These are phyloP conservation scores for Cantharis rustica DNA, from an alignment of 2,888 invertebrate genomes.

Conservation along the genomic window DNA sequence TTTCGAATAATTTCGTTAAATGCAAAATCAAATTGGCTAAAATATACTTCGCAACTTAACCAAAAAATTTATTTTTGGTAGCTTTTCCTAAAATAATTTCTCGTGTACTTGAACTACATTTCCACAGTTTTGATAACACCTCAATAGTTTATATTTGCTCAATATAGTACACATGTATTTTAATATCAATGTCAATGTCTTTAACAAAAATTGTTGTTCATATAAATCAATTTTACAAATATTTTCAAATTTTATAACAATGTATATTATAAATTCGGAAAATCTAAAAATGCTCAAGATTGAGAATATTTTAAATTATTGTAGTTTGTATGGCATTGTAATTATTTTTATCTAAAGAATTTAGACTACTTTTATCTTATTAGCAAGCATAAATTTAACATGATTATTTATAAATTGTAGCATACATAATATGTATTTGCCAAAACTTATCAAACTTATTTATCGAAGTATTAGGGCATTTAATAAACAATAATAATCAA, in stretches of 20 bases:
- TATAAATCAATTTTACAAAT: not conserved
- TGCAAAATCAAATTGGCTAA: conserved; percentile 3
- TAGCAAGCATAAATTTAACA: not conserved
- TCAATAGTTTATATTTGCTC: not conserved
- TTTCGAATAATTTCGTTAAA: not conserved
- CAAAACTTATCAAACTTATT: not conserved
- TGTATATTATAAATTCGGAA: not conserved
- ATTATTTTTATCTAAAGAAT: not conserved
- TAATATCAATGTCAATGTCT: not conserved
- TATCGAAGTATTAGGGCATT: not conserved
- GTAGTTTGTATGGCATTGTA: not conserved
- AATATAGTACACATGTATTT: not conserved
- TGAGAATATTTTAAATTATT: not conserved
- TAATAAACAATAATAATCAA: not conserved
- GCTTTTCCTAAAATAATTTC: conserved; percentile 13
- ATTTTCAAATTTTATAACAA: not conserved
- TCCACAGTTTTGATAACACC: not conserved
- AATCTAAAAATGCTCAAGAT: not conserved
- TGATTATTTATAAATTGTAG: not conserved
- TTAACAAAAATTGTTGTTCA: not conserved
- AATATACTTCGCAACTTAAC: not conserved
- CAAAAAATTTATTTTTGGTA: conserved; percentile 3
- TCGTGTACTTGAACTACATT: conserved; percentile 17
- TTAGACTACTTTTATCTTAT: not conserved
- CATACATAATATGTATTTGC: not conserved